Evolutionary conservation across 2,113 vertebrate species (phyloP).

Genomic region (Macrotus californicus): DNA sequence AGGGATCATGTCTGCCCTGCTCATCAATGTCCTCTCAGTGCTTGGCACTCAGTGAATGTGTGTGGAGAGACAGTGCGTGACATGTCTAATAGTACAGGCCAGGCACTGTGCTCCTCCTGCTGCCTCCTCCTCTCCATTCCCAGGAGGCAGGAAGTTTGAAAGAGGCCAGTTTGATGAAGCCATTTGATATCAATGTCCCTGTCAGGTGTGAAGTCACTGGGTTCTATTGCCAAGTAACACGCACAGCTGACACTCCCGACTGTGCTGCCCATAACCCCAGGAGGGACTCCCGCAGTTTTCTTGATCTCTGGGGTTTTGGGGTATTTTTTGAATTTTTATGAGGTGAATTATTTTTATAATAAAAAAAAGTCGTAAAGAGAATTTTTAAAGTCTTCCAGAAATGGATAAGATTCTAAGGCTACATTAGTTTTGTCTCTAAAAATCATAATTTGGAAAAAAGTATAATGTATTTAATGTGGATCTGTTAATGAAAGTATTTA

Average conservation of each 20-base stretch:
- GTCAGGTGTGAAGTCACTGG: neutral
- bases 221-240: neutral
- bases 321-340: conserved; percentile 22
- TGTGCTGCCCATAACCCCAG: neutral
- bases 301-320: neutral
- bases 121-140: neutral
- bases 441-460: neutral
- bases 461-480: neutral
- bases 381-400: conserved; percentile 1
- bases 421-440: neutral
- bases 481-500: neutral
- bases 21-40: neutral
- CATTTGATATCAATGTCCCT: neutral
- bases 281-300: neutral
- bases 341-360: conserved; percentile 34
- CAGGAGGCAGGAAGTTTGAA: neutral
- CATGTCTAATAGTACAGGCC: too few relatives aligned
- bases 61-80: neutral
- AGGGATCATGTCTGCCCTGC: neutral
- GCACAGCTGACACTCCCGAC: too few relatives aligned
- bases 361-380: conserved; percentile 11
- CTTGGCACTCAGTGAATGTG: neutral
- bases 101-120: neutral
- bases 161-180: neutral
- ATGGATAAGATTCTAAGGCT: neutral